Evolutionary conservation across 2,888 invertebrate species (phyloP), one percentile per base, ranked within the genome.

Genomic region (Venusia cambrica): DNA sequence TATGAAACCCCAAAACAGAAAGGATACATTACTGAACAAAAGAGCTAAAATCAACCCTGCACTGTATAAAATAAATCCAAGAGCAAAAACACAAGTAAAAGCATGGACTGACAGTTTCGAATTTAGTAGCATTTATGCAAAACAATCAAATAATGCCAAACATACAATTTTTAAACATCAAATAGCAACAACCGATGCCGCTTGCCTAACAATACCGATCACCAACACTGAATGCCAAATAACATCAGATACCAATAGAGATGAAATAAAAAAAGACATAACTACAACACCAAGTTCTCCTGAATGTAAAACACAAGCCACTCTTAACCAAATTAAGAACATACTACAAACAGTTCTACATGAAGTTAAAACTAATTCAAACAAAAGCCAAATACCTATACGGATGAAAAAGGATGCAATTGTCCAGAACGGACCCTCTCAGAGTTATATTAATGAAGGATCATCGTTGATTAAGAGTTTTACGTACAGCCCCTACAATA

Each of bases 271-370:
- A 6, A 4, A 17, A 3, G n/a, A 15, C 11, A 16, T 20, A 6
- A 46, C 44, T 3, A 49, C 45, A 12, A 13, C 16, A 5, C 6
- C 6, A 10, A n/a, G n/a, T n/a, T n/a, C n/a, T n/a, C 7, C 19
- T 8, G 62, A 69, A 7, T 61, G 57, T 20, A 79, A 72, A 59
- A 77, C 80, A 6, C 74, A 77, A 45, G 54, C 51, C 6, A 75
- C 77, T 3, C 54, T 85, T 8, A 69, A 73, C 45, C 76, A 84
- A 58, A 84, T 84, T 26, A 84, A 83, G 51, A 61, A 27, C 43
- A 80, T 84, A 36, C 51, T 85, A 15, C 75, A 81, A 45, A 65
- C 75, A 0, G 81, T 85, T 3, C 47, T 85, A 17, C 57, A 62
- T 4, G 80, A 83, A 64, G 75, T 85, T 0, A 84, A 81, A 59